Evolutionary conservation across 2,797 vertebrate genomes (phyloP), one percentile per base, ranked within the genome.

Genomic region (Scolopax rusticola): DNA sequence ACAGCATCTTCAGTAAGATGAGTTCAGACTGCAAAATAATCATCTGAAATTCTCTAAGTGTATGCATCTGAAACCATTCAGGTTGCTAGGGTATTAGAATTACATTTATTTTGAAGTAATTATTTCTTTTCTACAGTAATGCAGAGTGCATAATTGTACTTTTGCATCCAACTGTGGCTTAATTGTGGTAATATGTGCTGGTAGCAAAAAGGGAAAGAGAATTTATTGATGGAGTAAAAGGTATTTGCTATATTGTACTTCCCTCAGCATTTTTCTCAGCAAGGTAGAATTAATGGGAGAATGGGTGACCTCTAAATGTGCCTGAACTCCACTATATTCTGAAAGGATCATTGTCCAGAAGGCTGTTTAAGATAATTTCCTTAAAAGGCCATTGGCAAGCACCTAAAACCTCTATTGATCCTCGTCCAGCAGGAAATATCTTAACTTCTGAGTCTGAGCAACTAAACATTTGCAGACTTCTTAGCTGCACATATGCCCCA

Each of bases 211-310:
- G 27, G 45, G 43, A 75, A 82, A 89, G 69, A 74, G 57, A 93
- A 95, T 96, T 94, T 95, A 95, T 95, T 86, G 86, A 87, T n/a
- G 36, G 73, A 87, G 36, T 69, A 71, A 78, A 85, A 89, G 50
- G 81, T 69, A 89, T 89, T 96, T 93, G 25, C 61, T 75, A 19
- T 71, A 59, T 87, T 93, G 54, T 89, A 65, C 40, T 56, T 87
- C 82, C 53, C 91, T 96, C 93, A 94, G 84, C 92, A 89, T 81
- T 97, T 96, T 96, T 95, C 94, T 93, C 92, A 78, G 84, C 73
- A 92, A 94, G 92, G 51, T 81, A 84, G 82, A 92, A 84, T 91
- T 96, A 94, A 96, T 75, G 57, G 63, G 59, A 25, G 50, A 93
- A 67, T 63, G 32, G 12, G 16, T 93, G 76, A 96, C 95, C 94